Evolutionary conservation across 1,140 invertebrate species (phyloP).

Genomic region (Drosophila bipectinata): DNA sequence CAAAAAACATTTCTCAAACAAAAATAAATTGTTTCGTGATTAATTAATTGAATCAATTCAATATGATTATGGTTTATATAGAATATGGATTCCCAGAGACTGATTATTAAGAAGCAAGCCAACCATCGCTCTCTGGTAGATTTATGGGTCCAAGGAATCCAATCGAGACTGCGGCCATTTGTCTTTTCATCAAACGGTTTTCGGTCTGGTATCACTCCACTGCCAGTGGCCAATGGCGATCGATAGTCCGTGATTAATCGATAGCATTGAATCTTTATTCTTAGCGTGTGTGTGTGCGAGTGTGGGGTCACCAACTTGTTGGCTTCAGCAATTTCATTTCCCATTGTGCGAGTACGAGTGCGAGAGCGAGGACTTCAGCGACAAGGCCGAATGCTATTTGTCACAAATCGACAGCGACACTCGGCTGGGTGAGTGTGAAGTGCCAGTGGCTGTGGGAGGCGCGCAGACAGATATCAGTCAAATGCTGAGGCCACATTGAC

Average conservation of each 20-base stretch:
- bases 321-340: conserved; percentile 21
- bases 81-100: background rate
- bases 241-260: conserved; percentile 46
- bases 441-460: background rate
- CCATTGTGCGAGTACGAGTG: conserved; percentile 23
- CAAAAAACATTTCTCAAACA: too few species aligned
- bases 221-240: conserved; percentile 8
- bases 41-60: background rate
- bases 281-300: too few species aligned
- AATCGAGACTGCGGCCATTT: conserved; percentile 40
- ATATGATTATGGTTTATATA: background rate
- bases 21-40: background rate
- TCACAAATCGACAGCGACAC: conserved; percentile 59
- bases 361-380: conserved; percentile 18
- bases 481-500: conserved; percentile 67
- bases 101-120: background rate
- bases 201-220: conserved; percentile 14
- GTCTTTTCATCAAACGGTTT: conserved; percentile 38
- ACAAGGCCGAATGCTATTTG: conserved; percentile 51
- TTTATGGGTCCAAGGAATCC: conserved; percentile 26
- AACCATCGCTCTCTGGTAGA: background rate
- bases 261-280: conserved; percentile 22
- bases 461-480: conserved; percentile 61
- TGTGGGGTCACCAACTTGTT: conserved; percentile 42
- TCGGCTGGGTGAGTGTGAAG: background rate